These are phyloP conservation scores for Vipera ursinii DNA, from an alignment of 2,797 vertebrate genomes.

Conservation along the genomic window DNA sequence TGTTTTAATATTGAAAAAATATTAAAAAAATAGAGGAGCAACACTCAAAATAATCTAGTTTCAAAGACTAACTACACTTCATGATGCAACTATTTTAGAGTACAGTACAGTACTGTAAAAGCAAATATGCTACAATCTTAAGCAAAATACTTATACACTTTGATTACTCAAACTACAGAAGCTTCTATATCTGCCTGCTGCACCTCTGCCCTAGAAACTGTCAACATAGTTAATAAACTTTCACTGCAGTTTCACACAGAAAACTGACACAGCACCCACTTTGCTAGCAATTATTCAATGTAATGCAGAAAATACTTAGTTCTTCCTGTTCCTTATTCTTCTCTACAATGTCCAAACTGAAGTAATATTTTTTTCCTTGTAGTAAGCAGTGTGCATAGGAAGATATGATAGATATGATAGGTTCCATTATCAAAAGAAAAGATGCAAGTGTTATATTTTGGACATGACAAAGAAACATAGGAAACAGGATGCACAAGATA, in stretches of 20 bases:
- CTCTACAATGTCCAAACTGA: not conserved
- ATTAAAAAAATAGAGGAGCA: constrained; percentile 24
- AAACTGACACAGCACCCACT: not conserved
- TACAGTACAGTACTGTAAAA: not conserved
- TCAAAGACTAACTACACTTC: not conserved
- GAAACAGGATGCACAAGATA: not conserved
- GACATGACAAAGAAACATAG: not conserved
- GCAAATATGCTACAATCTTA: not conserved
- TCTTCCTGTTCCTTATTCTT: not conserved
- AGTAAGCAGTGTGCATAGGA: not conserved
- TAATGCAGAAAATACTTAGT: not conserved
- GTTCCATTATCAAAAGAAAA: not conserved
- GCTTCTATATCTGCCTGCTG: not conserved
- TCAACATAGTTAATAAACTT: not conserved
- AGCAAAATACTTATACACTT: not conserved
- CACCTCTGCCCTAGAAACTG: not conserved
- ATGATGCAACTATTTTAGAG: not conserved
- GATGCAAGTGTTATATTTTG: not conserved
- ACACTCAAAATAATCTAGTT: constrained; percentile 24
- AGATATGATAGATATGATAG: not conserved
- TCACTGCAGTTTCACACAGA: not conserved
- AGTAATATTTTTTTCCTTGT: not conserved
- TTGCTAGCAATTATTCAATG: not conserved
- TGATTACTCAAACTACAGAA: not conserved
- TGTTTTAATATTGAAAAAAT: constrained; percentile 19